Percentiles rank a stretch among this genome's conserved stretches.
Conservation (phyloP, 2,113 vertebrate species). For the Clinocottus analis region DNA sequence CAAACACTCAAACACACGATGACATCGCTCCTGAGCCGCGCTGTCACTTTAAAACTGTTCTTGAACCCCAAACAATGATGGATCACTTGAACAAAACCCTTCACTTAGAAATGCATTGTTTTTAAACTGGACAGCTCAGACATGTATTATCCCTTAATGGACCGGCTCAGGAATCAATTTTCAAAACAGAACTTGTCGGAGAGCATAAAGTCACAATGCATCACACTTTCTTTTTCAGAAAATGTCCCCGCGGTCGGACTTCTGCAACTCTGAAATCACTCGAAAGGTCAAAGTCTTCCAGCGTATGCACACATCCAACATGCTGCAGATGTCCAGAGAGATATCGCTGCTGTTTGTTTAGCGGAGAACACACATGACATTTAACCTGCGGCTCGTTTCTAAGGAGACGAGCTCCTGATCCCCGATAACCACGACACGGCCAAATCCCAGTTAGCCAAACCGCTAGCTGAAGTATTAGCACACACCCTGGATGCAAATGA, state of each 20-base stretch:
- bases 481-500: neutral
- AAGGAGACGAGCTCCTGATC: too few relatives aligned
- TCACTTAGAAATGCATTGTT: conserved; percentile 56
- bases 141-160: conserved; percentile 44
- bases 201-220: neutral
- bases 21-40: too few relatives aligned
- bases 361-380: neutral
- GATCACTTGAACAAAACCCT: conserved; percentile 38
- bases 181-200: conserved; percentile 5
- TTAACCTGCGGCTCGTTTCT: too few relatives aligned
- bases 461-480: neutral
- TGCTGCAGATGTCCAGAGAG: too few relatives aligned
- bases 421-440: too few relatives aligned
- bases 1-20: too few relatives aligned
- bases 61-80: conserved; percentile 34
- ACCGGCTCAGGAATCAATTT: conserved; percentile 49
- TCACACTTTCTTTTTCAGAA: neutral
- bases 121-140: conserved; percentile 48
- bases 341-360: neutral
- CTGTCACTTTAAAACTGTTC: conserved; percentile 19
- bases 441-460: neutral
- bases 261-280: neutral
- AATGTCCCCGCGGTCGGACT: neutral
- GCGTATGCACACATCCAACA: too few relatives aligned
- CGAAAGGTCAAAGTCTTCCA: neutral